Conservation (phyloP, 2,888 invertebrate species). For the Aphelenchoides bicaudatus region DNA sequence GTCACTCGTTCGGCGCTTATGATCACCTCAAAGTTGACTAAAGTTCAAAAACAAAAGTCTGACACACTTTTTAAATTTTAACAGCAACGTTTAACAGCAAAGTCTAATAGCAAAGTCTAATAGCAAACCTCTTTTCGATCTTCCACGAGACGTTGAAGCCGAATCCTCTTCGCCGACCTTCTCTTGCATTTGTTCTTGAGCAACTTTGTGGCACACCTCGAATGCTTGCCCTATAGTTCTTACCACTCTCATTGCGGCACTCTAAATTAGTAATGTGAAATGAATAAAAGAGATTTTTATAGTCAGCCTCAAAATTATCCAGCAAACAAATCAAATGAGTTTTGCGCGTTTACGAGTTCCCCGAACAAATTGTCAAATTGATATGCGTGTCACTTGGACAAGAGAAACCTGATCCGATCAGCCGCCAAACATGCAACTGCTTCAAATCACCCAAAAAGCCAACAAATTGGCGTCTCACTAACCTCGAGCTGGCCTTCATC, state of each 20-base stretch:
- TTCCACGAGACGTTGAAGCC: conserved; percentile 2
- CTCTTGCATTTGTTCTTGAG: conserved; percentile 59
- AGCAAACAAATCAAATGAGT: conserved; percentile 11
- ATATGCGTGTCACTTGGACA: neutral
- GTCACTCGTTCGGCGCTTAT: too few relatives aligned
- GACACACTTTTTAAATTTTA: conserved; percentile 1
- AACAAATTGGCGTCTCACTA: conserved; percentile 11
- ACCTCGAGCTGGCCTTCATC: conserved; percentile 68
- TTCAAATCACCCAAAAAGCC: neutral
- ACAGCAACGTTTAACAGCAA: neutral
- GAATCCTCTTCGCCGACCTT: conserved; percentile 30
- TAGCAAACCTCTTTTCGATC: conserved; percentile 4
- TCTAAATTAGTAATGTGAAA: conserved; percentile 40
- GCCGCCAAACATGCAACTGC: neutral
- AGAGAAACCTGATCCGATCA: conserved; percentile 1
- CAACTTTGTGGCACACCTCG: conserved; percentile 89
- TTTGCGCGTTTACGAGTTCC: neutral
- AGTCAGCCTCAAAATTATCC: neutral
- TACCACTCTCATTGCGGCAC: conserved; percentile 93
- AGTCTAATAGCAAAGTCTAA: neutral
- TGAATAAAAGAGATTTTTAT: neutral
- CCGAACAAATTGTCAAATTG: too few relatives aligned
- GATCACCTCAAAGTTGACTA: too few relatives aligned
- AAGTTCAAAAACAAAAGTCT: too few relatives aligned
- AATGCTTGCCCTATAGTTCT: conserved; percentile 98